phyloP scores from a whole-genome alignment of 2,888 invertebrate species.

The Ommatoiulus sabulosus region DNA sequence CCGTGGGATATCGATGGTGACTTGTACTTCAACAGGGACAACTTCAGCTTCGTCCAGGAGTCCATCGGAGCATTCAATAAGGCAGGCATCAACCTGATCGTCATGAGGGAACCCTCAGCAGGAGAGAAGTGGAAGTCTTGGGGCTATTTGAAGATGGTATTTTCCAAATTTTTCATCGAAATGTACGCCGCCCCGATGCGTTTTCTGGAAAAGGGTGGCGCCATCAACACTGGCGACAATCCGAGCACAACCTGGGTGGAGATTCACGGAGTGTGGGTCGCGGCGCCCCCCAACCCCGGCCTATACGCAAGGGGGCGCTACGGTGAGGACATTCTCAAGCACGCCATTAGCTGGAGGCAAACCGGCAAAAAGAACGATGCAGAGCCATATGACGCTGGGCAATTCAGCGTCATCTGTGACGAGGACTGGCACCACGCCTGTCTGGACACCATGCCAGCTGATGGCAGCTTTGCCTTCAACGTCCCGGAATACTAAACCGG shows the following conservation, averaged over 20 bases:
- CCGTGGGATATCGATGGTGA: conserved; percentile 67
- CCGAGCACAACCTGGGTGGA: conserved; percentile 62
- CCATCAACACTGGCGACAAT: neutral
- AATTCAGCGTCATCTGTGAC: conserved; percentile 63
- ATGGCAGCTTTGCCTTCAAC: conserved; percentile 62
- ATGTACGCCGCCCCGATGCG: conserved; percentile 63
- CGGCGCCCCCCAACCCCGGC: conserved; percentile 65
- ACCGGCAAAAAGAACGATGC: conserved; percentile 63
- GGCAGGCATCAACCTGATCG: conserved; percentile 59
- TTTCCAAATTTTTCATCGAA: conserved; percentile 63
- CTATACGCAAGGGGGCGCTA: conserved; percentile 64
- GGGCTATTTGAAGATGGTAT: conserved; percentile 61
- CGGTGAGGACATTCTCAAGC: conserved; percentile 64
- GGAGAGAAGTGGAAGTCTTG: conserved; percentile 59
- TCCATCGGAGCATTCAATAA: conserved; percentile 58
- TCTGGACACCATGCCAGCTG: conserved; percentile 64
- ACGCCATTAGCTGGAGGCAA: conserved; percentile 65
- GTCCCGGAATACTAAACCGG: conserved; percentile 41
- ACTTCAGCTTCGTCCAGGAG: conserved; percentile 61
- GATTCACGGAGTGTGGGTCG: conserved; percentile 64
- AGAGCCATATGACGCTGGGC: conserved; percentile 59
- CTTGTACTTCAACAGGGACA: conserved; percentile 62
- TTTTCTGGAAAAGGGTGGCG: neutral
- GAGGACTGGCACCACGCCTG: conserved; percentile 64
- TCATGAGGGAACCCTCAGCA: conserved; percentile 48